These are phyloP conservation scores for Nasonia giraulti DNA, from an alignment of 1,140 invertebrate genomes.

Conservation along the genomic window DNA sequence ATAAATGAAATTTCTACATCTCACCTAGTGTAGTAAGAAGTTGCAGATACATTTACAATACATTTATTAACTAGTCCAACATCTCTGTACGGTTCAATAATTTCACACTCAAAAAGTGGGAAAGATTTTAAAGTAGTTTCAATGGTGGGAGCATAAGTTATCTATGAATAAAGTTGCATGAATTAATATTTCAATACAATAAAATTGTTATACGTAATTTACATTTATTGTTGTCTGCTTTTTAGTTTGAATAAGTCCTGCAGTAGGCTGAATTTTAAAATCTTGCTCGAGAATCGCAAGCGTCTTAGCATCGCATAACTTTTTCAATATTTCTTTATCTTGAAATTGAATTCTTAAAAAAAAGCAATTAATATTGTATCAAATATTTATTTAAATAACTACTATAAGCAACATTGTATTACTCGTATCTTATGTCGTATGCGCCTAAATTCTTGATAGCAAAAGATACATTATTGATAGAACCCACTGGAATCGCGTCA, in stretches of 20 bases:
- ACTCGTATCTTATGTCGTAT: slow-evolving; percentile 64
- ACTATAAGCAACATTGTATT: slow-evolving; percentile 40
- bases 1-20: background rate
- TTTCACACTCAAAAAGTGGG: slow-evolving; percentile 58
- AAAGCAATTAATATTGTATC: background rate
- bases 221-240: slow-evolving; percentile 54
- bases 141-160: slow-evolving; percentile 55
- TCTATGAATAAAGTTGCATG: slow-evolving; percentile 47
- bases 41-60: slow-evolving; percentile 60
- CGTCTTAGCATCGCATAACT: slow-evolving; percentile 26
- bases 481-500: slow-evolving; percentile 55
- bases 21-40: slow-evolving; percentile 62
- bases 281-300: slow-evolving; percentile 50
- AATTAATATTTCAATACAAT: slow-evolving; percentile 5
- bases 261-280: slow-evolving; percentile 55
- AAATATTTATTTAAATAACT: background rate
- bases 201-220: slow-evolving; percentile 30
- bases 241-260: slow-evolving; percentile 54
- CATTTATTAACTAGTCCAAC: slow-evolving; percentile 57
- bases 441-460: slow-evolving; percentile 61
- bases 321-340: slow-evolving; percentile 50
- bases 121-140: slow-evolving; percentile 60
- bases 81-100: slow-evolving; percentile 60
- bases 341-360: slow-evolving; percentile 52
- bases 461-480: slow-evolving; percentile 47